Conservation (phyloP, 2,888 invertebrate genomes). For the Troides oblongomaculatus region DNA sequence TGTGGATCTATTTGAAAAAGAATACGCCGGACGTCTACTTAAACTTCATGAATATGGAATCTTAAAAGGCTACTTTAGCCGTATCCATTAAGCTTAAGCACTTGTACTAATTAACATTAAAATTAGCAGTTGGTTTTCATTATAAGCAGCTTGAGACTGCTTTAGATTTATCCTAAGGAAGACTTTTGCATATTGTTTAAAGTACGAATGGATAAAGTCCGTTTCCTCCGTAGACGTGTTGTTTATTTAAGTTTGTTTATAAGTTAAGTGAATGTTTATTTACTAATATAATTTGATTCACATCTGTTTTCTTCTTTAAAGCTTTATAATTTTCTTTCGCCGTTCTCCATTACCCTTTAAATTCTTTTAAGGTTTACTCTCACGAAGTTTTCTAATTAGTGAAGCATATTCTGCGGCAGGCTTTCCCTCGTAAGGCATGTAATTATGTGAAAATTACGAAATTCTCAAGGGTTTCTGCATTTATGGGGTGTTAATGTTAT, state of each 20-base stretch:
- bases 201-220: not conserved
- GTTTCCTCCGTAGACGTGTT: not conserved
- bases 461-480: conserved; percentile 4
- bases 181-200: not conserved
- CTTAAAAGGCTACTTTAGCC: not conserved
- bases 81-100: conserved; percentile 3
- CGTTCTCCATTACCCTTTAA: conserved; percentile 9
- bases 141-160: conserved; percentile 13
- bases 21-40: not conserved
- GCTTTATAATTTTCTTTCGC: not conserved
- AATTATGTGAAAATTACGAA: conserved; percentile 18
- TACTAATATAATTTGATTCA: too few relatives aligned
- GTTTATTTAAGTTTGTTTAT: not conserved
- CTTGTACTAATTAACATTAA: conserved; percentile 10
- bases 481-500: not conserved
- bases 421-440: conserved; percentile 6
- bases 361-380: conserved; percentile 8
- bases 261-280: too few relatives aligned
- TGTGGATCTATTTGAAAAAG: not conserved
- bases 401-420: conserved; percentile 9
- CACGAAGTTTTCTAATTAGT: conserved; percentile 15
- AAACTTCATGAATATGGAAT: conserved; percentile 4
- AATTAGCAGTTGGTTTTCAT: conserved; percentile 14
- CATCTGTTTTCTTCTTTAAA: not conserved
- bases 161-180: not conserved